phyloP scores from a whole-genome alignment of 2,797 vertebrate species.

The Onychomys leucogaster region DNA sequence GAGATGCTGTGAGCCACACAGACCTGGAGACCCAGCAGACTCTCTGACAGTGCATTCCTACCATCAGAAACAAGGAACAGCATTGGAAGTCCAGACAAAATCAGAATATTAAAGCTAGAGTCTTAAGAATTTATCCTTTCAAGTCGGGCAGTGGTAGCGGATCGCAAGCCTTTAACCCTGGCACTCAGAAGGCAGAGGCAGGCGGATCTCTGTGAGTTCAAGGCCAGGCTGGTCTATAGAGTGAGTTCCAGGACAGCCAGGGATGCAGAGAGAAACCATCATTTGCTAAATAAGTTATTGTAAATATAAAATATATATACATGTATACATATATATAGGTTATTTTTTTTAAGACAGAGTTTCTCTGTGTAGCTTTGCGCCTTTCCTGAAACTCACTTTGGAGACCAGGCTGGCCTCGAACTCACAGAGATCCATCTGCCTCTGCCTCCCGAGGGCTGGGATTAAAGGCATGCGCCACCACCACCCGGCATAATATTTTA shows the following conservation, averaged over 20 bases:
- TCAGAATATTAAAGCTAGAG: background rate
- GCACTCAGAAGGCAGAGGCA: background rate
- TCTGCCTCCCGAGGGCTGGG: no score
- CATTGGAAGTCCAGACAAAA: background rate
- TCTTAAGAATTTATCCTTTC: background rate
- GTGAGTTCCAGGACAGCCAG: background rate
- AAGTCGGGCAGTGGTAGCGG: background rate
- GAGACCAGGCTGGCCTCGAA: no score
- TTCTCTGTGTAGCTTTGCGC: no score
- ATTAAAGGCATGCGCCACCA: no score
- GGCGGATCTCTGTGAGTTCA: background rate
- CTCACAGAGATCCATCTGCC: no score
- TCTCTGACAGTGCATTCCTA: background rate
- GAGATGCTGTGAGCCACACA: background rate
- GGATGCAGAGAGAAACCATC: background rate
- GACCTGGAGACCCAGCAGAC: background rate
- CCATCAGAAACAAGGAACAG: background rate
- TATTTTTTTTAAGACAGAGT: no score
- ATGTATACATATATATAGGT: no score
- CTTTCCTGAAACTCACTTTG: no score
- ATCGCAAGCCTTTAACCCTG: background rate
- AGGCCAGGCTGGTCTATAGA: background rate
- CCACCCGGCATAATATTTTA: constrained; percentile 39
- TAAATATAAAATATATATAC: no score
- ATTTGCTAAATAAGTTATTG: constrained; percentile 21